Percentiles rank a stretch among this genome's conserved stretches.
Conservation (phyloP, 2,113 vertebrate genomes). For the Salvelinus sp. region DNA sequence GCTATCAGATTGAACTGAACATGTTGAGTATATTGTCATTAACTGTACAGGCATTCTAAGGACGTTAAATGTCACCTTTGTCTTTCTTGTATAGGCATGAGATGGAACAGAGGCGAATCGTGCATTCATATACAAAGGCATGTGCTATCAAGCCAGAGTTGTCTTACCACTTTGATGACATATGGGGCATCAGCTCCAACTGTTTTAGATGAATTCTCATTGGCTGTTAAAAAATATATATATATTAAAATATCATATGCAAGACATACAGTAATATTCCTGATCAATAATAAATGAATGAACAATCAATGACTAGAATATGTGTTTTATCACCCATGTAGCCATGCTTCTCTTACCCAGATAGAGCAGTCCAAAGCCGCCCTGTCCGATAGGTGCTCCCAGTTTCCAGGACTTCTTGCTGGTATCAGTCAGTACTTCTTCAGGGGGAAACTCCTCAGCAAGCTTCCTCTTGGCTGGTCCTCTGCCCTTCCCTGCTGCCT, state of each 20-base stretch:
- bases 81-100: no score
- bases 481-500: constrained; percentile 70
- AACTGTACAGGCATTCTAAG: no score
- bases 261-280: no score
- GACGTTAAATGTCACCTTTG: no score
- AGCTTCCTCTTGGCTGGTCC: constrained; percentile 85
- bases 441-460: constrained; percentile 85
- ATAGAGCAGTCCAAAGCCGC: constrained; percentile 93
- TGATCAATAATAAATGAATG: no score
- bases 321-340: no score
- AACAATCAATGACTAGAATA: no score
- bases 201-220: constrained; percentile 77
- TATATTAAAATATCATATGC: background rate
- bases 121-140: background rate
- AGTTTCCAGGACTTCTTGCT: constrained; percentile 91
- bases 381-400: constrained; percentile 84
- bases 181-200: constrained; percentile 83
- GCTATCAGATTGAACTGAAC: no score
- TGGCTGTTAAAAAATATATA: constrained; percentile 70
- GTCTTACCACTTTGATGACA: constrained; percentile 97
- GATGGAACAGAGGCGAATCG: background rate
- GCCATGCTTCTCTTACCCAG: constrained; percentile 73
- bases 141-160: constrained; percentile 5
- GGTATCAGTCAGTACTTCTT: constrained; percentile 86
- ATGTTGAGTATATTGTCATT: no score